Evolutionary conservation across 2,113 vertebrate genomes (phyloP).

Genomic region (Pelecanoides urinatrix): DNA sequence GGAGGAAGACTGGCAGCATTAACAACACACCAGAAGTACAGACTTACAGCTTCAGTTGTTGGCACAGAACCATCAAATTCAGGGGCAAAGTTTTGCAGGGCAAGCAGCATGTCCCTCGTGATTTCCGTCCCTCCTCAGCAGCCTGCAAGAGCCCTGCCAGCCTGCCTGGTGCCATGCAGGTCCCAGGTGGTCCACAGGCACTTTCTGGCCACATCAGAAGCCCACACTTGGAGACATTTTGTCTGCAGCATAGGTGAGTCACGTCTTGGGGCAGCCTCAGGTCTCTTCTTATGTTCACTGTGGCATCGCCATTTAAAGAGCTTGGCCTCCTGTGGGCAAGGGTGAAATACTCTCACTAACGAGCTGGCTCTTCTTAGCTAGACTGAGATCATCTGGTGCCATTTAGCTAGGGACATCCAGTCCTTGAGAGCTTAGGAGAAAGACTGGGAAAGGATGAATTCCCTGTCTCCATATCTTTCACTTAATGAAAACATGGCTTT

Average conservation of each 20-base stretch:
- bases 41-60: not conserved
- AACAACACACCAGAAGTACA: not conserved
- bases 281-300: not conserved
- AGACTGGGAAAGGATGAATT: not conserved
- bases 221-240: rapidly evolving
- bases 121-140: not conserved
- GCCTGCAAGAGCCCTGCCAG: not conserved
- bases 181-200: not conserved
- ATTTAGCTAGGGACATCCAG: not conserved
- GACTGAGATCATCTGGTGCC: not conserved
- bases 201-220: not conserved
- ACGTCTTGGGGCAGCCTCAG: not conserved
- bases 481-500: not conserved
- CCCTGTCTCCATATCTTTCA: not conserved
- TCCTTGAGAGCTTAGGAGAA: not conserved
- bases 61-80: not conserved
- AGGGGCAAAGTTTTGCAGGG: not conserved
- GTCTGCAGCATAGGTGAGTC: not conserved
- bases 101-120: rapidly evolving
- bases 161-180: not conserved
- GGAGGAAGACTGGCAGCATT: not conserved
- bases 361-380: not conserved
- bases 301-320: not conserved
- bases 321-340: not conserved
- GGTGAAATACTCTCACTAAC: not conserved